Base-by-base conservation (phyloP, 37 sponge, comb jelly and placozoan genomes). In the Chondrosia reniformis region DNA sequence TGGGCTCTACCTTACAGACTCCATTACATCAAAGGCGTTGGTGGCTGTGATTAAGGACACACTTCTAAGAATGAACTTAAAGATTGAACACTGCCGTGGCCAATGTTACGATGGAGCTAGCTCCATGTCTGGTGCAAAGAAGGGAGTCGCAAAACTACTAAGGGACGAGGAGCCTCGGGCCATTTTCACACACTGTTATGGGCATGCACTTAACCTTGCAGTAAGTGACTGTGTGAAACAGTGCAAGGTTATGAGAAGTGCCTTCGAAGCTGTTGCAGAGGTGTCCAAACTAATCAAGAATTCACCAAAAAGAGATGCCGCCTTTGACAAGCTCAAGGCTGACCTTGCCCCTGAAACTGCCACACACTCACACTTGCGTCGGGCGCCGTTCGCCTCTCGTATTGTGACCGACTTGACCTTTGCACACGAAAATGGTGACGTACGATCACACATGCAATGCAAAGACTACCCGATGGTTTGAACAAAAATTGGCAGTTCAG, bases 51-150 rank as follows among this genome's bases (percentile, higher is more conserved):
- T 76, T 43, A 82, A 74, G 46, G 88, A 83, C 57, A 24, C 72
- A 28, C 33, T 87, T 30, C 33, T 82, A 25, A 55, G 83, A 57
- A 25, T 87, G 25, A 87, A 87, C 27, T 24, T 87, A 17, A 3
- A 28, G 12, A 17, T 79, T 1, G 31, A 1, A 38, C 74, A 77
- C 36, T 55, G 59, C 21, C 72, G 76, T 40, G 81, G 87, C 32
- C 83, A 82, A 44, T 87, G 87, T 56, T 87, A 87, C 44, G 87
- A 87, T 78, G 87, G 83, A 24, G 58, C 63, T 63, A 83, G 83
- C 15, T 40, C 42, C 8, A 82, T 86, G 87, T 66, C 77, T 81
- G 82, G 87, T 6, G 13, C 45, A 41, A 46, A 38, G 82, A 66
- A 24, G 63, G 80, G 84, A n/a, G 64, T 88, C 30, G 88, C 88